phyloP scores from a whole-genome alignment of 2,113 vertebrate genomes.

The Xyliphius kryptos region DNA sequence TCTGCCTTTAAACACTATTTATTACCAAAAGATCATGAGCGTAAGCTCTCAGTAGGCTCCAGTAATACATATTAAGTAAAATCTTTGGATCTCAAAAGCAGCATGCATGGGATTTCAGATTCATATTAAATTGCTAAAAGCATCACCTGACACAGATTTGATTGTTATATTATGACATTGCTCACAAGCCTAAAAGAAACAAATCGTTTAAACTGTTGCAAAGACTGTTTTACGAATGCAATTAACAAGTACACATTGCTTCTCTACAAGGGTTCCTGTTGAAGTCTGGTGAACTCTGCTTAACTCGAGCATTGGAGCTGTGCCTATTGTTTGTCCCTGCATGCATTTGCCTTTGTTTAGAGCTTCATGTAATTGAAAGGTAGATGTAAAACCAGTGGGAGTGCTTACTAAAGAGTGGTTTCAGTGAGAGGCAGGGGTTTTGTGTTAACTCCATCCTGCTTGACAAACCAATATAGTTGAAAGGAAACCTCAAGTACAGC shows the following conservation, averaged over 20 bases:
- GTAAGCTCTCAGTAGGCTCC: constrained; percentile 16
- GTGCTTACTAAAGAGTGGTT: constrained; percentile 25
- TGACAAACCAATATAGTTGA: constrained; percentile 30
- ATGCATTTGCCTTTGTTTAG: constrained; percentile 36
- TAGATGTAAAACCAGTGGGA: constrained; percentile 41
- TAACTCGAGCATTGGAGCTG: constrained; percentile 25
- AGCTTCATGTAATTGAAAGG: constrained; percentile 41
- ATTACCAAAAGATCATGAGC: constrained; percentile 37
- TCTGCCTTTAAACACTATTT: constrained; percentile 28
- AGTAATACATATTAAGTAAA: background rate
- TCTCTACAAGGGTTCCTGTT: background rate
- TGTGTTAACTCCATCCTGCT: constrained; percentile 20
- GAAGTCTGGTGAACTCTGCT: constrained; percentile 20
- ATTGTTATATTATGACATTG: no score
- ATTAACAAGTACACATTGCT: background rate
- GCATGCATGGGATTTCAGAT: constrained; percentile 5
- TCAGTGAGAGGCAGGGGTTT: constrained; percentile 27
- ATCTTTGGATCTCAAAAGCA: constrained; percentile 22
- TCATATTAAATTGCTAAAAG: background rate
- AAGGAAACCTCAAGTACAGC: constrained; percentile 36
- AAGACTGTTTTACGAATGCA: constrained; percentile 7
- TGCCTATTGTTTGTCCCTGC: constrained; percentile 32
- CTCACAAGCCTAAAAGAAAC: no score
- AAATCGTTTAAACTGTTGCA: background rate
- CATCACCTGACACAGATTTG: no score